Percentiles rank a stretch among this genome's conserved stretches.
Conservation (phyloP, 2,888 invertebrate species). For the Drosophila pseudotalamancana region DNA sequence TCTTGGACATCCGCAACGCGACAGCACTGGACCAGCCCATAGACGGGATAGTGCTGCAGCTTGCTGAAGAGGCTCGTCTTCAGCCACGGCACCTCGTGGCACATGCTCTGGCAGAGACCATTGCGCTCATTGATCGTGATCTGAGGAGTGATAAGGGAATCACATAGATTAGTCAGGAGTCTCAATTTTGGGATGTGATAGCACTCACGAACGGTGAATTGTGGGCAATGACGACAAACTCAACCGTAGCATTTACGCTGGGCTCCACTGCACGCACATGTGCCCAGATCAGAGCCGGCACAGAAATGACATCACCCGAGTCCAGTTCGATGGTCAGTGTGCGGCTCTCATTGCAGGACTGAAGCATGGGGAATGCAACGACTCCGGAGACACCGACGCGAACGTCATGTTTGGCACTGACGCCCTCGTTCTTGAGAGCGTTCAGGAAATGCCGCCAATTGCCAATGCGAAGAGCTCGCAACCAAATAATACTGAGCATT, state of each 20-base stretch:
- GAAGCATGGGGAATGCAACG: conserved; percentile 8
- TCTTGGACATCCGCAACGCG: conserved; percentile 38
- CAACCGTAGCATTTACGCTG: conserved; percentile 10
- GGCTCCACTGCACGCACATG: conserved; percentile 37
- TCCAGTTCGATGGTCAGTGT: conserved; percentile 12
- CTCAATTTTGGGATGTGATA: too few relatives aligned
- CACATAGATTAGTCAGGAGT: background rate
- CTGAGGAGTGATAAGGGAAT: conserved; percentile 22
- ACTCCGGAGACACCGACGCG: conserved; percentile 49
- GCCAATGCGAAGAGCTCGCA: conserved; percentile 40
- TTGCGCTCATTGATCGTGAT: conserved; percentile 9
- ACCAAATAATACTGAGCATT: conserved; percentile 44
- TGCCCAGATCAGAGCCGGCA: conserved; percentile 56
- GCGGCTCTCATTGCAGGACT: conserved; percentile 28
- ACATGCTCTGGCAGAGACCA: conserved; percentile 47
- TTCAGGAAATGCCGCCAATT: conserved; percentile 49
- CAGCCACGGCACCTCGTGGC: conserved; percentile 50
- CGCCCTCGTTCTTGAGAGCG: conserved; percentile 34
- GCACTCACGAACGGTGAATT: conserved; percentile 55
- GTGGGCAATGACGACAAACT: conserved; percentile 53
- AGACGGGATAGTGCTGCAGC: conserved; percentile 32
- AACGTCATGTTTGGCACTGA: conserved; percentile 33
- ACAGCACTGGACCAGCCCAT: conserved; percentile 53
- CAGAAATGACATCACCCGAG: conserved; percentile 5
- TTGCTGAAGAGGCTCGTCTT: conserved; percentile 28